Percentiles rank a stretch among this genome's conserved stretches.
phyloP scores from a whole-genome alignment of 2,888 invertebrate species.

The Metellina segmentata region DNA sequence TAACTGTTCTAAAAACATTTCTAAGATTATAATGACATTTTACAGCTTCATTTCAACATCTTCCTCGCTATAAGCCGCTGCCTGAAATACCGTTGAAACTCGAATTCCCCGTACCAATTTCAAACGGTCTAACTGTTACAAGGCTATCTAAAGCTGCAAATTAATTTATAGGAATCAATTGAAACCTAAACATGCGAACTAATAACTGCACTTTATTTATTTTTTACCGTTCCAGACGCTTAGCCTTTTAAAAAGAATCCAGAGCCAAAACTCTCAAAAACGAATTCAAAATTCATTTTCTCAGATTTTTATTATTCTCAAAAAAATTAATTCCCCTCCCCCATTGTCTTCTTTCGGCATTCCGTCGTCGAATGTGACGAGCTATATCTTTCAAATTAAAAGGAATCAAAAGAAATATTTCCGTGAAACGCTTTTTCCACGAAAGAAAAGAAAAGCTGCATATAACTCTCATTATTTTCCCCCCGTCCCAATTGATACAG shows the following conservation, averaged over 20 bases:
- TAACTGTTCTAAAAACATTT: neutral
- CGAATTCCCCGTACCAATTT: no score
- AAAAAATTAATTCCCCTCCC: slow-evolving; percentile 25
- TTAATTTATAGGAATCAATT: no score
- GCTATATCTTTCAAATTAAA: slow-evolving; percentile 64
- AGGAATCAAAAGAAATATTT: slow-evolving; percentile 66
- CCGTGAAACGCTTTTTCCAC: slow-evolving; percentile 34
- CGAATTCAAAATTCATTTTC: slow-evolving; percentile 32
- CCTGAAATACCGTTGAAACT: no score
- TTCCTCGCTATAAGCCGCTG: neutral
- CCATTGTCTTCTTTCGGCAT: slow-evolving; percentile 46
- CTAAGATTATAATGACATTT: neutral
- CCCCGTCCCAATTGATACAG: slow-evolving; percentile 33
- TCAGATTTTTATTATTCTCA: slow-evolving; percentile 21
- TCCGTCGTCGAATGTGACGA: neutral
- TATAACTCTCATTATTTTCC: slow-evolving; percentile 48
- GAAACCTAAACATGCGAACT: neutral
- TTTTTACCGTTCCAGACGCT: slow-evolving; percentile 3
- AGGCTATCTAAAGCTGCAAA: neutral
- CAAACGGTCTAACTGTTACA: neutral
- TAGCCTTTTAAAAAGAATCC: neutral
- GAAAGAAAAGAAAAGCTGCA: neutral
- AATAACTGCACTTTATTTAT: slow-evolving; percentile 15
- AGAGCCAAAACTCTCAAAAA: slow-evolving; percentile 3
- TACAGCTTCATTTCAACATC: neutral